Evolutionary conservation across 2,888 invertebrate species (phyloP).

Genomic region (Diarsia dahlii): DNA sequence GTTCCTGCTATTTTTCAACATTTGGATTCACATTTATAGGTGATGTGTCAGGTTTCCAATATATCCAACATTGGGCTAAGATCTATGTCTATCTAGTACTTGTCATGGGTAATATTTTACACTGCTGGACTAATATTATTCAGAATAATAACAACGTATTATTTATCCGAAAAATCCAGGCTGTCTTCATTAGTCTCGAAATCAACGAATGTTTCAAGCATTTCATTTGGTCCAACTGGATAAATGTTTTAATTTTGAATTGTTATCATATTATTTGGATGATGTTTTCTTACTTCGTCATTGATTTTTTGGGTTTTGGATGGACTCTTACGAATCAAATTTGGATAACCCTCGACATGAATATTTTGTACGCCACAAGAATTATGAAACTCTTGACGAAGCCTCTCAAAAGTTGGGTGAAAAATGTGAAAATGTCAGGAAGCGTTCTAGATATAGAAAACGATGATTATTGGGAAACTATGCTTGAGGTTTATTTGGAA

Average conservation of each 20-base stretch:
- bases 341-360: constrained; percentile 4
- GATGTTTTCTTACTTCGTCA: not conserved
- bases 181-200: constrained; percentile 9
- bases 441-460: not conserved
- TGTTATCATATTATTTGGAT: constrained; percentile 8
- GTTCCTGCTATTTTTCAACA: not conserved
- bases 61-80: not conserved
- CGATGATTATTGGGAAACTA: constrained; percentile 17
- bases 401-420: not conserved
- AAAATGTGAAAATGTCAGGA: not conserved
- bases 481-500: constrained; percentile 9
- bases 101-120: not conserved
- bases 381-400: constrained; percentile 9
- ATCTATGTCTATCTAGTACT: not conserved
- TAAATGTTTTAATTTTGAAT: not conserved
- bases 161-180: constrained; percentile 12
- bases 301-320: not conserved
- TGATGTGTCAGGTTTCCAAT: not conserved
- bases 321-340: not conserved
- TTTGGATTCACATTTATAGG: not conserved
- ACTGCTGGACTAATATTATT: constrained; percentile 16
- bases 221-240: constrained; percentile 2
- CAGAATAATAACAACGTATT: constrained; percentile 11
- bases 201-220: not conserved
- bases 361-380: constrained; percentile 2